Evolutionary conservation across 1,140 invertebrate species (phyloP).

Genomic region (Gyrodactylus salaris): DNA sequence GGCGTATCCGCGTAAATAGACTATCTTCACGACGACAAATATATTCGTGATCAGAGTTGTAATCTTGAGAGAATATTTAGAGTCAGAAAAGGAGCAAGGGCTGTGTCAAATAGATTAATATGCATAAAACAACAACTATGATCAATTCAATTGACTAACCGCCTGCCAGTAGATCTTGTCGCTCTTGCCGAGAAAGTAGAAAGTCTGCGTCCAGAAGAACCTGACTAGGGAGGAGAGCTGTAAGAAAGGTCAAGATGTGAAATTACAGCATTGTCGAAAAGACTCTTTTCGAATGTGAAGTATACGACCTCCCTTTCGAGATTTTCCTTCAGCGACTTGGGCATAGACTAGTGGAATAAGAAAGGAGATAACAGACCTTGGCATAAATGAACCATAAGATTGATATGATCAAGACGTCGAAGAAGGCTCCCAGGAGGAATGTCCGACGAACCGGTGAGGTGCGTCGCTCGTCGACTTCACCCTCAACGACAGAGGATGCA

Average conservation of each 20-base stretch:
- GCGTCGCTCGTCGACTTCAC: background rate
- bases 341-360: background rate
- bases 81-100: too few species aligned
- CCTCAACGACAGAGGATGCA: background rate
- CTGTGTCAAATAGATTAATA: too few species aligned
- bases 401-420: background rate
- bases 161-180: background rate
- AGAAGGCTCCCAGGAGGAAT: background rate
- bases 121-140: background rate
- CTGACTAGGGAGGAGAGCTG: background rate
- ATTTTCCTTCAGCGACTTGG: background rate
- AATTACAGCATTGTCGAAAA: background rate
- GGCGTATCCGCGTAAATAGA: background rate
- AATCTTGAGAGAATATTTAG: background rate
- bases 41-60: background rate
- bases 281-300: background rate
- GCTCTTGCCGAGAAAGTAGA: background rate
- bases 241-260: background rate
- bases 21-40: background rate
- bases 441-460: slow-evolving; percentile 1
- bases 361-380: background rate
- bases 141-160: background rate
- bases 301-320: background rate
- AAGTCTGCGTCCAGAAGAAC: background rate
- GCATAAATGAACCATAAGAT: background rate